Base-by-base conservation (phyloP, 2,888 invertebrate species). In the Sphaeridia pumilis region DNA sequence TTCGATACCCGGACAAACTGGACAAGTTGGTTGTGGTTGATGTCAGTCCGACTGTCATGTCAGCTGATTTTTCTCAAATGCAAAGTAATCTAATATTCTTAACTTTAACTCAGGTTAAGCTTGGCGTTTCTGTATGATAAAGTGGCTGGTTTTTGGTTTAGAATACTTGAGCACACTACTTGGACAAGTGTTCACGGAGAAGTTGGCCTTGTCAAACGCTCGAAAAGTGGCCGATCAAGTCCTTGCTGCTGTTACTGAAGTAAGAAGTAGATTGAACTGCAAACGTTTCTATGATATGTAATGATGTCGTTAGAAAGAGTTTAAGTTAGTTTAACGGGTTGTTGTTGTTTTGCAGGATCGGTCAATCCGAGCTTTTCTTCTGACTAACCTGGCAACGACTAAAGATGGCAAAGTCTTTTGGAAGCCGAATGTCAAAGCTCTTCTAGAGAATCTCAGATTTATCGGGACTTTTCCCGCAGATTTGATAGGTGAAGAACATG, bases 351-450 rank as follows among this genome's bases (percentile, higher is more conserved):
- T 47, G 38, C 64, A 73, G 70, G 71, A 73, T 50, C 55, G 61
- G 17, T 54, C 63, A 2, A 65, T 75, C 21, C 70, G 75, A 14
- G 71, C 87, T 68, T 95, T 94, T 69, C 72, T 95, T 21, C 75
- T 93, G 54, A 84, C 87, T 25, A 95, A 95, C 71, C 73, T 95
- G 48, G 77, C 82, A n/a, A 80, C 82, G 66, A 73, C 75, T 12
- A 76, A 77, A 58, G 71, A 76, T 47, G 79, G 78, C 4, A 71
- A 75, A 31, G 83, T 79, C 64, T 75, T 75, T 27, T 93, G 92
- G 90, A 77, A 83, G 58, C 75, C 87, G 2, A 93, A 94, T 73
- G 73, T 93, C 49, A 75, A 81, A 50, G 78, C 80, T 2, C 70
- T 95, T 45, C 74, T 78, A 50, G 72, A 77, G 5, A 82, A 82